Evolutionary conservation across 2,797 vertebrate genomes (phyloP), one percentile per base, ranked within the genome.

Genomic region (Petrocephalus sullivani): DNA sequence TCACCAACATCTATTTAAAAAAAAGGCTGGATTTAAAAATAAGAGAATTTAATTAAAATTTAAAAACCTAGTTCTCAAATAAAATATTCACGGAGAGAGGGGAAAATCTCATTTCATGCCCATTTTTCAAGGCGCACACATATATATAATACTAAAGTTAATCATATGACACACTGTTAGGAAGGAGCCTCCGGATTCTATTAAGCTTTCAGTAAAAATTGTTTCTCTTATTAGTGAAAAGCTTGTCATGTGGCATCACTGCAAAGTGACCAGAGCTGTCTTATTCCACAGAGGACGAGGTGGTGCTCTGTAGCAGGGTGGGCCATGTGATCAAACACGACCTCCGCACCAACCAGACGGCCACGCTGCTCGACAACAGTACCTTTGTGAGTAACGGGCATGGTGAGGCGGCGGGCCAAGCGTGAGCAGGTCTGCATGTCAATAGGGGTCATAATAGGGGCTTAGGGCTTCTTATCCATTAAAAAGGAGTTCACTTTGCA

Each of bases 321-420:
- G 96, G 96, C 49, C 94, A 96, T 16, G 87, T 96, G 87, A 92
- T 96, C 91, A 93, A 94, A 0, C 95, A 95, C 90, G 93, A 92
- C 91, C 93, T 97, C 88, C 89, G 85, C 92, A 94, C 90, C 91
- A 96, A 96, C 91, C 88, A 95, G 61, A 95, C 94, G 12, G 84
- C 92, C 0, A 92, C 92, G 10, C 92, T 97, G 88, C 91, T 97
- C 91, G 95, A 96, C 93, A 97, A 96, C 94, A 95, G 94, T 93
- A 95, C 96, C 28, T 93, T 96, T 94, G 96, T 96, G 92, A 95
- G 96, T 93, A 86, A 60, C 7, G n/a, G 49, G 37, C 28, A 83
- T 53, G 2, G 21, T 3, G 61, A 41, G 16, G 37, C n/a, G 58
- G 83, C n/a, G 61, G 67, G 28, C 5, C 10, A 58, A 49, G 28